These are phyloP conservation scores for Calidris pugnax DNA, from an alignment of 2,113 vertebrate genomes.

Conservation along the genomic window DNA sequence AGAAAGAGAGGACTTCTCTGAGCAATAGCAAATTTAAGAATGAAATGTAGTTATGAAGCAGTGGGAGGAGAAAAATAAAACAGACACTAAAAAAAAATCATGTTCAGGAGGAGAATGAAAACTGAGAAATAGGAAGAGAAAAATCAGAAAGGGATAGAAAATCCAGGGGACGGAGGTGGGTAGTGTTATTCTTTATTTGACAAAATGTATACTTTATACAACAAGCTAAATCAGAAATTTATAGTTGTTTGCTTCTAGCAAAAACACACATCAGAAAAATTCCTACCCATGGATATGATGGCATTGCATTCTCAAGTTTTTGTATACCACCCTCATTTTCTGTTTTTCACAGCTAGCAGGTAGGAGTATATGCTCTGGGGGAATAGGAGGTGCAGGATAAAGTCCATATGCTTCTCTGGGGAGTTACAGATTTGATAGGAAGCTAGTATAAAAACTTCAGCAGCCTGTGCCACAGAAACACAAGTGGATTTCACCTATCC, in stretches of 20 bases:
- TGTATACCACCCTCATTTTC: constrained; percentile 18
- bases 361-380: background rate
- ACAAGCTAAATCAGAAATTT: constrained; percentile 56
- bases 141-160: constrained; percentile 36
- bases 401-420: constrained; percentile 20
- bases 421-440: constrained; percentile 3
- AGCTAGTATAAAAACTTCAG: constrained; percentile 2
- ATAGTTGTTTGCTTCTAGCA: constrained; percentile 58
- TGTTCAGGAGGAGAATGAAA: constrained; percentile 33
- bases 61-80: constrained; percentile 65
- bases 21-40: constrained; percentile 48
- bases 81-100: constrained; percentile 33
- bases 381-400: constrained; percentile 21
- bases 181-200: constrained; percentile 64
- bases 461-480: background rate
- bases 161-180: constrained; percentile 45
- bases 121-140: constrained; percentile 55
- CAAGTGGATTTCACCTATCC: constrained; percentile 19
- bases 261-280: constrained; percentile 43
- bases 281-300: background rate
- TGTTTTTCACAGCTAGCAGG: background rate
- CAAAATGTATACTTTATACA: constrained; percentile 58
- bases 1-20: background rate
- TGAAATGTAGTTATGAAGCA: constrained; percentile 55
- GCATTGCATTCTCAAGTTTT: background rate